A percentile compares a stretch with the other conserved stretches of the same genome.
Evolutionary conservation across 2,113 vertebrate species (phyloP).

Genomic region (Platichthys flesus): DNA sequence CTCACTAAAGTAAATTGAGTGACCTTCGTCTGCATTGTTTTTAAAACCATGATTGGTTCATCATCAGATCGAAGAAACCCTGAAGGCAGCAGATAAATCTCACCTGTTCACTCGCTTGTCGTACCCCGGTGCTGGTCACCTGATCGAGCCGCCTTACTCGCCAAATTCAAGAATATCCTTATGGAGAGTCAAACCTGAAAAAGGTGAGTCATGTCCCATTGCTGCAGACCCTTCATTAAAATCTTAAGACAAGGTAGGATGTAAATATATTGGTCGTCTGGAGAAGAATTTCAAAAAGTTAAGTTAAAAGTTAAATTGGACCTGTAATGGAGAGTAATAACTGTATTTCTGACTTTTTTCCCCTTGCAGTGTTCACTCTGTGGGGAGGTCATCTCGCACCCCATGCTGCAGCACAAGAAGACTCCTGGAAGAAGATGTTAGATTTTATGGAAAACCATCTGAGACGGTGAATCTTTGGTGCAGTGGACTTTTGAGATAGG

Average conservation of each 20-base stretch:
- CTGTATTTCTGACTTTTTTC: not conserved
- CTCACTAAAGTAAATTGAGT: not conserved
- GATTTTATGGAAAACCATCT: constrained; percentile 67
- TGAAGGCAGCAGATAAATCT: constrained; percentile 67
- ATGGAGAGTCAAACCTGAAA: constrained; percentile 59
- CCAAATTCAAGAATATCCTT: constrained; percentile 46
- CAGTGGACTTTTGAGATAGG: not conserved
- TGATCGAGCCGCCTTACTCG: constrained; percentile 79
- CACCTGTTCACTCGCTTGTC: constrained; percentile 74
- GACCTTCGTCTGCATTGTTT: not conserved
- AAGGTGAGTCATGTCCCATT: constrained; percentile 49
- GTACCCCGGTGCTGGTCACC: constrained; percentile 77
- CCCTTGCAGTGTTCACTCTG: constrained; percentile 57
- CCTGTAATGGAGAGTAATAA: not conserved
- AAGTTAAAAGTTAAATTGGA: not conserved
- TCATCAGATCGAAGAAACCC: constrained; percentile 68
- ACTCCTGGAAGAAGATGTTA: constrained; percentile 76
- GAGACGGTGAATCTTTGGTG: constrained; percentile 16
- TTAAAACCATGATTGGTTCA: constrained; percentile 7
- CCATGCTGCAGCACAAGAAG: constrained; percentile 76
- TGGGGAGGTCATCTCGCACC: constrained; percentile 72
- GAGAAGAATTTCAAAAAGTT: not conserved
- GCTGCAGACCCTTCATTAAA: not conserved
- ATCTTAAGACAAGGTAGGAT: not conserved
- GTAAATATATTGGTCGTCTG: not conserved